Conservation (phyloP, 2,888 invertebrate species). For the Acheta domesticus region DNA sequence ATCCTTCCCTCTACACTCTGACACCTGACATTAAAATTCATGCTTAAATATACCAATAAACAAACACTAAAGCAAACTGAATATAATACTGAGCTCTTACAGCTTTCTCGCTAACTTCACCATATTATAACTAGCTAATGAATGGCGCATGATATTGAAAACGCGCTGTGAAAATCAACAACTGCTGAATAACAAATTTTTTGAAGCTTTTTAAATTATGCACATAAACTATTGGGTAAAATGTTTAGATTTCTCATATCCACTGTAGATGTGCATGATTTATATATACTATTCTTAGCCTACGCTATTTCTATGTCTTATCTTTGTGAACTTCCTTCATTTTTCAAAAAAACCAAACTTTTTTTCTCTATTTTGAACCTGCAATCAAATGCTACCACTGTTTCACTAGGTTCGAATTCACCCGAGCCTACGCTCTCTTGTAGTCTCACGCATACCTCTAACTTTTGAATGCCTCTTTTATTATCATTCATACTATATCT, state of each 20-base stretch:
- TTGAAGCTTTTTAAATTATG: neutral
- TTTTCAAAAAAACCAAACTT: neutral
- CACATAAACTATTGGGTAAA: neutral
- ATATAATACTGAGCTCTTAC: neutral
- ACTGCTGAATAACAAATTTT: neutral
- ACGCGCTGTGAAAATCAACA: neutral
- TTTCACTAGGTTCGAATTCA: neutral
- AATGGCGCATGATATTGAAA: neutral
- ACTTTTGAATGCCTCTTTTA: neutral
- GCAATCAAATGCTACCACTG: neutral
- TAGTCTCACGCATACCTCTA: neutral
- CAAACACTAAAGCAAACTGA: neutral
- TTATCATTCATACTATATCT: neutral
- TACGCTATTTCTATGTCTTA: neutral
- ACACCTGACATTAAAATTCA: neutral
- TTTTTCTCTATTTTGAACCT: conserved; percentile 5
- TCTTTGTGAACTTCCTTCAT: neutral
- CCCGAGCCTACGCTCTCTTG: neutral
- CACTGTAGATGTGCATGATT: neutral
- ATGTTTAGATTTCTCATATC: neutral
- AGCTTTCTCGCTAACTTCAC: neutral
- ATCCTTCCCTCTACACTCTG: neutral
- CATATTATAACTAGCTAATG: neutral
- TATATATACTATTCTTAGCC: neutral
- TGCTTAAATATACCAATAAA: neutral